Evolutionary conservation across 2,113 vertebrate species (phyloP), one percentile per base, ranked within the genome.

Genomic region (Cebus imitator): DNA sequence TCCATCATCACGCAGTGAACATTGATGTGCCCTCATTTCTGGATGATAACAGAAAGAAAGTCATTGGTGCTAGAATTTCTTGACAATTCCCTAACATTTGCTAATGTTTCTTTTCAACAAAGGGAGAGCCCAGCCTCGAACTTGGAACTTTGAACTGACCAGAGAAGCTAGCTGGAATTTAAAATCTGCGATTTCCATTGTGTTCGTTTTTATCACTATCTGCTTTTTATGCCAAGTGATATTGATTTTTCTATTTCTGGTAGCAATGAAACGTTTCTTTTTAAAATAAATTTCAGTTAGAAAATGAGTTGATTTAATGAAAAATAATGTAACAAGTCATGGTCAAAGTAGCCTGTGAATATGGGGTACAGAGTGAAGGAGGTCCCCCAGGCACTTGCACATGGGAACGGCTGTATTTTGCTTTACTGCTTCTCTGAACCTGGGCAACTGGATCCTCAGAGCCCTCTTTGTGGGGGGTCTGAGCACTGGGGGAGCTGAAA

Each of bases 191-290:
- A 4, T 72, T 76, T 61, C 35, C 66, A 5, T 3, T 8, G 79
- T 9, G 21, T 32, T 73, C 40, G 2, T 93, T 89, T 93, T 91
- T n/a, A 64, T 78, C 61, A 43, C 27, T n/a, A 58, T 55, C 79
- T 40, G 48, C 30, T 75, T 9, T 83, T 61, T 6, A 73, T 43
- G 52, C 72, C 85, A 50, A 95, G 68, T 43, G 52, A 57, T 48
- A 76, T 25, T 84, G 78, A 30, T 50, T 55, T 58, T 92, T 88
- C 66, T 82, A n/a, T 72, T 90, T 76, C 91, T 73, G 52, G 40
- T 35, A 50, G 68, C 48, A n/a, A 75, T 55, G 58, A 70, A 43
- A 81, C 58, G 3, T 92, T 88, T 93, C 89, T 86, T 96, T 64
- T 8, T 18, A 83, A 73, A 80, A 48, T n/a, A 55, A 76, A 45